Percentiles rank a stretch among this genome's conserved stretches.
phyloP scores from a whole-genome alignment of 2,888 invertebrate species.

The Noctua janthe region DNA sequence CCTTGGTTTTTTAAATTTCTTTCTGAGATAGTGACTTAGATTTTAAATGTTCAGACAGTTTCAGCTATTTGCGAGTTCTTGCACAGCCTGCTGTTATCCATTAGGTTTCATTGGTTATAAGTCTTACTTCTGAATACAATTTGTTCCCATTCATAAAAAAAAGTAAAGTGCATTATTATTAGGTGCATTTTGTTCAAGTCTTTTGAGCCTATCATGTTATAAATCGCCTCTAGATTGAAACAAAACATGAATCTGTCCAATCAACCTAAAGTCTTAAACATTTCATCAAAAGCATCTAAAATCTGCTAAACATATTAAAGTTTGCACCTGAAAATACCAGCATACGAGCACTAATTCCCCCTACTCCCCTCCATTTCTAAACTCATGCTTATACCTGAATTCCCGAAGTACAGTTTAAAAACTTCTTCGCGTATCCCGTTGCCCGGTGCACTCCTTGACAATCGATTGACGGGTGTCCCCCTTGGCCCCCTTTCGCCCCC shows the following conservation, averaged over 20 bases:
- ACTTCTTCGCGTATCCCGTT: constrained; percentile 75
- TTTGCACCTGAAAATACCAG: constrained; percentile 25
- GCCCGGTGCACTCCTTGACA: constrained; percentile 87
- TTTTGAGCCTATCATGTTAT: neutral
- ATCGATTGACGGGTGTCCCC: constrained; percentile 91
- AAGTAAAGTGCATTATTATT: neutral
- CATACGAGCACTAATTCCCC: constrained; percentile 38
- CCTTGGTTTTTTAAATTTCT: neutral
- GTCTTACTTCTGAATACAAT: neutral
- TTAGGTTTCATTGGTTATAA: neutral
- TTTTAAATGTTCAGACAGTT: neutral
- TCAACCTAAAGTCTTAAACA: neutral
- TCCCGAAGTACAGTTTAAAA: constrained; percentile 69
- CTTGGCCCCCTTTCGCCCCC: constrained; percentile 67
- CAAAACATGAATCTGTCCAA: neutral
- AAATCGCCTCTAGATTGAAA: neutral
- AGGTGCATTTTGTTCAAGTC: neutral
- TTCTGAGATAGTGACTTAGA: neutral
- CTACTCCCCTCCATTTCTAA: constrained; percentile 19
- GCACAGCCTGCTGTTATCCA: neutral
- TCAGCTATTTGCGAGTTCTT: neutral
- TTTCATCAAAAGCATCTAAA: neutral
- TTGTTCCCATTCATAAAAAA: neutral
- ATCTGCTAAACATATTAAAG: constrained; percentile 23
- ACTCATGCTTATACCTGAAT: constrained; percentile 63